Conservation (phyloP, 1,140 invertebrate genomes). For the Apis florea region DNA sequence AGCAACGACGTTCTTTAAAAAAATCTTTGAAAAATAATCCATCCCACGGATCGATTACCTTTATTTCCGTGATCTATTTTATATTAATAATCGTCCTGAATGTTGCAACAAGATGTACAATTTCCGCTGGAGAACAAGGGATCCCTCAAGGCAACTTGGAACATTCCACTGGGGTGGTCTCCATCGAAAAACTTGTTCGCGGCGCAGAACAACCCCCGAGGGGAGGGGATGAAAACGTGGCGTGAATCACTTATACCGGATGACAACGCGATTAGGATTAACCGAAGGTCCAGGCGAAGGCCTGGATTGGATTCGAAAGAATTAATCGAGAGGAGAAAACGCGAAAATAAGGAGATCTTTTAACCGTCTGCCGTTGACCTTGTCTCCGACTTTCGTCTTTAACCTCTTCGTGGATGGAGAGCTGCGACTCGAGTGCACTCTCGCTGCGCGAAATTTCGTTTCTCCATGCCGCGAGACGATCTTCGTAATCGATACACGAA, state of each 20-base stretch:
- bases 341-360: background rate
- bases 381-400: conserved; percentile 34
- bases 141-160: background rate
- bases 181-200: background rate
- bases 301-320: background rate
- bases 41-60: background rate
- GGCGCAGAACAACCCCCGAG: background rate
- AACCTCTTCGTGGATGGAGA: background rate
- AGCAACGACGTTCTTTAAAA: too few species aligned
- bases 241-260: background rate
- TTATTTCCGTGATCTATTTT: background rate
- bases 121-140: background rate
- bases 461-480: background rate
- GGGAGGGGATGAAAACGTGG: background rate
- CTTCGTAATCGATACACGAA: background rate
- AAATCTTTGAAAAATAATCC: background rate
- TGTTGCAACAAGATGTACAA: background rate
- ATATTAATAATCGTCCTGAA: background rate
- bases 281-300: background rate
- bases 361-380: conserved; percentile 45
- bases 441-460: background rate
- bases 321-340: background rate
- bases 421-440: too few species aligned
- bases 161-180: background rate
- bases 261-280: background rate